phyloP scores from a whole-genome alignment of 1,140 invertebrate genomes.

The Phocides pigmalion region DNA sequence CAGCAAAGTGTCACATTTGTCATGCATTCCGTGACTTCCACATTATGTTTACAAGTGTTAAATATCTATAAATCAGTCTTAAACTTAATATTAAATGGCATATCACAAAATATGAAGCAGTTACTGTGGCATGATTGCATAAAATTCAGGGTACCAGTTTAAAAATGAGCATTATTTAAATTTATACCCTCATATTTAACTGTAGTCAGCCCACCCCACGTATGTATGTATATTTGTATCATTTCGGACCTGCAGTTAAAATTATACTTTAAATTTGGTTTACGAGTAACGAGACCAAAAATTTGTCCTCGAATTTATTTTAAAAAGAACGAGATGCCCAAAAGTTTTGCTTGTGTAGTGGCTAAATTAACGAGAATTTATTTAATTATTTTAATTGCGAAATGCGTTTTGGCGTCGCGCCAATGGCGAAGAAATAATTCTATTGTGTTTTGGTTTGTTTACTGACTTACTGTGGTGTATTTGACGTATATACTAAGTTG shows the following conservation, averaged over 20 bases:
- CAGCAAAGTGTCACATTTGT: not conserved
- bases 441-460: too few relatives aligned
- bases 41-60: not conserved
- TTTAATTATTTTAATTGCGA: not conserved
- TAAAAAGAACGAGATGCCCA: not conserved
- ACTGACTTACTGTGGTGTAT: too few relatives aligned
- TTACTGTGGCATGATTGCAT: conserved; percentile 1
- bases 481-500: too few relatives aligned
- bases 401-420: too few relatives aligned
- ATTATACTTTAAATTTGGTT: not conserved
- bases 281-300: not conserved
- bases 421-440: too few relatives aligned
- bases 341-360: not conserved
- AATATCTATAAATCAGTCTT: too few relatives aligned
- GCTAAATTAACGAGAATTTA: not conserved
- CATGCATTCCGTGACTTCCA: too few relatives aligned
- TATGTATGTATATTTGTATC: conserved; percentile 17
- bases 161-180: conserved; percentile 11
- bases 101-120: conserved; percentile 6
- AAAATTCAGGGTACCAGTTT: conserved; percentile 6
- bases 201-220: not conserved
- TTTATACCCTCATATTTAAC: conserved; percentile 15
- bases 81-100: not conserved
- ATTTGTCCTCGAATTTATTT: not conserved
- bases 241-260: conserved; percentile 2